Base-by-base conservation (phyloP, 2,797 vertebrate species). In the Sebastiscus tertius region DNA sequence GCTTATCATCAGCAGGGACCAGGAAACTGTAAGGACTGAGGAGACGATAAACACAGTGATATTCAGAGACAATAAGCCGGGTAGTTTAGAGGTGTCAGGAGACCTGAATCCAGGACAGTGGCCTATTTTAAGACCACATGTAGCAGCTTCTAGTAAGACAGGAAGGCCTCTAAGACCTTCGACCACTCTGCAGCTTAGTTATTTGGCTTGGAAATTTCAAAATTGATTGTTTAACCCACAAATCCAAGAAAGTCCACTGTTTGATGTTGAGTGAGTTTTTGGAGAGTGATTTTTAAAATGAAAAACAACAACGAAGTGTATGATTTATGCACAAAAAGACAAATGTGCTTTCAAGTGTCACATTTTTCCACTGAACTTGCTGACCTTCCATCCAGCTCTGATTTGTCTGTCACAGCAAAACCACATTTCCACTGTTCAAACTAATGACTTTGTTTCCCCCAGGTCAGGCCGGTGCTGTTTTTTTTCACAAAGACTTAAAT, bases 401-500 rank as follows among this genome's bases (percentile, higher is more conserved):
- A 54, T 33, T 64, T 13, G 3, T 54, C 27, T 62, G 27, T 61
- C 6, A 16, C 20, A 56, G n/a, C n/a, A 52, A 72, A 60, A 36
- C 7, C 22, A 20, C n/a, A 22, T 78, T 33, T 62, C 55, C 56
- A 6, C 33, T 66, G 22, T 70, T 42, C 14, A 80, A 42, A 10
- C 18, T 34, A 68, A 74, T 69, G 6, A 16, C 39, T 39, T 52
- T 73, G n/a, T 64, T 78, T 65, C 56, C 18, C 29, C 29, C 42
- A 26, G 7, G 0, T 60, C 76, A 92, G 90, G 80, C 77, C 18
- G 7, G 8, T n/a, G 56, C 66, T 52, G 60, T 72, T 26, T 79
- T 74, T 77, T 77, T 63, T 71, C 71, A 42, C 55, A 42, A 66
- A 80, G 80, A 87, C 75, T 67, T 54, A 26, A 61, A 77, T 27